Conservation (phyloP, 2,113 vertebrate species). For the Pavo muticus region DNA sequence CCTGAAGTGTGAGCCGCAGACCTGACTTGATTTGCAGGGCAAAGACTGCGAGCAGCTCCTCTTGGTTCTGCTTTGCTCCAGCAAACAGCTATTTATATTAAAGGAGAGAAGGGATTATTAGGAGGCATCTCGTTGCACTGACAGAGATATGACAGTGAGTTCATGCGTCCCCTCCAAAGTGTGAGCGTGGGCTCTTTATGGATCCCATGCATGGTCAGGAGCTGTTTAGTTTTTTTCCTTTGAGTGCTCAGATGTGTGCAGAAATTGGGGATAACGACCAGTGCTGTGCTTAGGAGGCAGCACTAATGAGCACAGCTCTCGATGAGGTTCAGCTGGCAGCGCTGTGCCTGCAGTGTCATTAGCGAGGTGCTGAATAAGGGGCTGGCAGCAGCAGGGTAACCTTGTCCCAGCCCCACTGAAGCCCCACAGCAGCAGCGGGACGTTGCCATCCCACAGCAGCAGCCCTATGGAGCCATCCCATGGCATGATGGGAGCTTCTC, state of each 20-base stretch:
- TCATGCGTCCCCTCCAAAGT: accelerated
- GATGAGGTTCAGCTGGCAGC: neutral
- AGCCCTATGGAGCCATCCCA: neutral
- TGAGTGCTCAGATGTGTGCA: neutral
- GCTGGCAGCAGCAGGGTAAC: neutral
- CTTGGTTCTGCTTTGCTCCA: neutral
- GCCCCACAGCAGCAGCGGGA: neutral
- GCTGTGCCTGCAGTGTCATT: neutral
- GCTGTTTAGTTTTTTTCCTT: neutral
- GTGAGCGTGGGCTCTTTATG: neutral
- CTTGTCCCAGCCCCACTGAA: neutral
- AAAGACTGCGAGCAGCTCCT: neutral
- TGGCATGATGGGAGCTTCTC: neutral
- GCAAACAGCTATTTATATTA: neutral
- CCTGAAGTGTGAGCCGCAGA: neutral
- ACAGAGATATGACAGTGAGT: neutral
- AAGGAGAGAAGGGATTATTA: neutral
- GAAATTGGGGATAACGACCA: neutral
- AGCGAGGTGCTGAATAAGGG: neutral
- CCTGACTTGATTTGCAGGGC: neutral
- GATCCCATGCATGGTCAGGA: neutral
- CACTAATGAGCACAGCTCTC: neutral
- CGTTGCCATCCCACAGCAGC: neutral
- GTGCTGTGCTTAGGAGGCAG: neutral
- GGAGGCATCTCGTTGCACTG: neutral